Percentiles rank a stretch among this genome's conserved stretches.
Evolutionary conservation across 2,113 vertebrate genomes (phyloP).

Genomic region (Peromyscus leucopus): DNA sequence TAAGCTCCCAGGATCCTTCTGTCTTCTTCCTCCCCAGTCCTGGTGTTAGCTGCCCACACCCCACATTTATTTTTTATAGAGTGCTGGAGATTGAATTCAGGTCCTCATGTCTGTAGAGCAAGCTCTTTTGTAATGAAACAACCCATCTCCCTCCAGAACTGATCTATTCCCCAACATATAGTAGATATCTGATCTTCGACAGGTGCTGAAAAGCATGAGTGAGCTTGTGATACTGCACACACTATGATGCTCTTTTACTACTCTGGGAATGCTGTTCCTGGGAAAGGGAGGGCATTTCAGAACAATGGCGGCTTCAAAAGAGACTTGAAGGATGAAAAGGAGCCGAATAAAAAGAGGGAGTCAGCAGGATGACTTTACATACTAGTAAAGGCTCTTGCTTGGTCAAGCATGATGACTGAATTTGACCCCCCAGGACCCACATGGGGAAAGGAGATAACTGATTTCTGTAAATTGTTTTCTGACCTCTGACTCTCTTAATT

Average conservation of each 20-base stretch:
- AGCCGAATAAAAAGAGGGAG: background rate
- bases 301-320: background rate
- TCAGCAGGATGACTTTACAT: background rate
- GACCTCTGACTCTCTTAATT: no score
- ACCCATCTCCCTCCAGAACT: background rate
- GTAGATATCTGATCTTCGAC: background rate
- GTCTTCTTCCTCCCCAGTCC: background rate
- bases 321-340: background rate
- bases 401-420: background rate
- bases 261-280: background rate
- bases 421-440: no score
- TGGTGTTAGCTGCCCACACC: background rate
- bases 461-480: background rate
- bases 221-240: background rate
- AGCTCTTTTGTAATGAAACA: background rate
- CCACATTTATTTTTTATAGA: background rate
- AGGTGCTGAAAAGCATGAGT: background rate
- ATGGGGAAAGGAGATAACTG: background rate
- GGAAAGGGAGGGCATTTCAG: background rate
- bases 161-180: no score
- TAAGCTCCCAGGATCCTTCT: background rate
- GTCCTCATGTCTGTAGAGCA: background rate
- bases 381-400: background rate
- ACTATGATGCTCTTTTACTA: fast-evolving
- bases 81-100: background rate